Conservation (phyloP, 2,113 vertebrate species). For the Serilophus lunatus region DNA sequence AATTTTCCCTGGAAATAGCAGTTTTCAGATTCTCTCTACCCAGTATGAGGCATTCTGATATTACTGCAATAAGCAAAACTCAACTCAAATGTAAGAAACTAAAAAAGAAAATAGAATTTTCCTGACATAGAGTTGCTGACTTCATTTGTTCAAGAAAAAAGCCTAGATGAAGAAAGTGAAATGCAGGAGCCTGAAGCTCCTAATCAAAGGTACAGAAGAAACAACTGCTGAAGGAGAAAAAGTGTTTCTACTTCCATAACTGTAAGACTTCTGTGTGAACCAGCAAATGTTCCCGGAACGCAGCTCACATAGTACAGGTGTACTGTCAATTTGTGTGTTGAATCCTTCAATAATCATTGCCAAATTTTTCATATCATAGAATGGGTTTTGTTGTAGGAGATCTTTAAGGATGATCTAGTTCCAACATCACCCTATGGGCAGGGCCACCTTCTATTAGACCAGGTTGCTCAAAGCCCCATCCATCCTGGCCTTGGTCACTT, state of each 20-base stretch:
- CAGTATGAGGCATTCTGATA: not conserved
- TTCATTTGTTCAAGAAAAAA: not conserved
- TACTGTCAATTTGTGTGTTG: not conserved
- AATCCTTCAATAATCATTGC: not conserved
- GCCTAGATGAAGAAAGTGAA: not conserved
- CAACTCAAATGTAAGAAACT: not conserved
- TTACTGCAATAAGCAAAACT: not conserved
- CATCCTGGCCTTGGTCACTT: not conserved
- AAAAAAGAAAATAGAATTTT: not conserved
- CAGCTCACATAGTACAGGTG: not conserved
- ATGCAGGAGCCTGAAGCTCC: not conserved
- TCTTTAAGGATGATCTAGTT: not conserved
- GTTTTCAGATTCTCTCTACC: not conserved
- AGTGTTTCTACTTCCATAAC: not conserved
- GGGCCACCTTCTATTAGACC: no score
- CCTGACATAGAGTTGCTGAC: not conserved
- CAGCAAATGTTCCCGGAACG: not conserved
- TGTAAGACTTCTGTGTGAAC: not conserved
- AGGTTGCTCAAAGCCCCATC: not conserved
- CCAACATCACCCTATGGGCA: fast-evolving
- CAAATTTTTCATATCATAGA: not conserved
- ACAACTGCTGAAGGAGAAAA: not conserved
- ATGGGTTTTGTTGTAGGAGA: not conserved
- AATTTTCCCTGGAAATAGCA: not conserved
- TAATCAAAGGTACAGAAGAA: not conserved